phyloP scores from a whole-genome alignment of 2,113 vertebrate genomes.

The Onychorhynchus coronatus region DNA sequence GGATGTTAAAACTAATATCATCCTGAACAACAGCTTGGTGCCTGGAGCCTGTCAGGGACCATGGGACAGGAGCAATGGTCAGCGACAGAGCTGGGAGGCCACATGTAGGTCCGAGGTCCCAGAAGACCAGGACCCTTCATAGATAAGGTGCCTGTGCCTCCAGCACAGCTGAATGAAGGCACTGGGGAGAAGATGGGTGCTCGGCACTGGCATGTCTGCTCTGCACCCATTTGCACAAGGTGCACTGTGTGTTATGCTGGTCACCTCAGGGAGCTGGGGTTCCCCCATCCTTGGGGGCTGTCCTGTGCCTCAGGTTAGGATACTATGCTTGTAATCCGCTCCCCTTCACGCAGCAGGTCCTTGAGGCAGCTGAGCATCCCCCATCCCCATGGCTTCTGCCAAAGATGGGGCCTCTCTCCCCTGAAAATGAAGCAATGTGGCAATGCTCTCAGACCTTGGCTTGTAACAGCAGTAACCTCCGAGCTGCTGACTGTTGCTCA shows the following conservation, averaged over 20 bases:
- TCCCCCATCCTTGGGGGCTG: not conserved
- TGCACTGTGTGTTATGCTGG: fast-evolving
- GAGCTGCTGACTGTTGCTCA: conserved; percentile 69
- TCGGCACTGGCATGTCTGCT: fast-evolving
- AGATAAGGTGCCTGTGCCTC: not conserved
- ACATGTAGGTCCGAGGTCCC: not conserved
- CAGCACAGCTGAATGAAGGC: fast-evolving
- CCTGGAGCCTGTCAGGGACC: not conserved
- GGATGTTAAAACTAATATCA: not conserved
- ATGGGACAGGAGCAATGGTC: not conserved
- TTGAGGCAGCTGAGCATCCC: fast-evolving
- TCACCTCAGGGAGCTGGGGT: fast-evolving
- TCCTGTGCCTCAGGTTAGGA: not conserved
- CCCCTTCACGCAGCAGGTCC: not conserved
- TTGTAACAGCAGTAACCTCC: conserved; percentile 60
- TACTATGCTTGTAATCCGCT: not conserved
- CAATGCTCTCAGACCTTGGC: conserved; percentile 61
- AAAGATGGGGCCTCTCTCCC: not conserved
- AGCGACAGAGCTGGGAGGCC: not conserved
- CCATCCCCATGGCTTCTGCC: not conserved
- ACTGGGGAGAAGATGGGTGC: not conserved
- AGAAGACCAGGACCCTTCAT: not conserved
- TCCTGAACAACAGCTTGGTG: not conserved
- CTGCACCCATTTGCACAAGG: not conserved
- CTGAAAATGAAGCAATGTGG: conserved; percentile 27